phyloP scores from a whole-genome alignment of 1,140 invertebrate genomes.

The Apocrypta bakeri region DNA sequence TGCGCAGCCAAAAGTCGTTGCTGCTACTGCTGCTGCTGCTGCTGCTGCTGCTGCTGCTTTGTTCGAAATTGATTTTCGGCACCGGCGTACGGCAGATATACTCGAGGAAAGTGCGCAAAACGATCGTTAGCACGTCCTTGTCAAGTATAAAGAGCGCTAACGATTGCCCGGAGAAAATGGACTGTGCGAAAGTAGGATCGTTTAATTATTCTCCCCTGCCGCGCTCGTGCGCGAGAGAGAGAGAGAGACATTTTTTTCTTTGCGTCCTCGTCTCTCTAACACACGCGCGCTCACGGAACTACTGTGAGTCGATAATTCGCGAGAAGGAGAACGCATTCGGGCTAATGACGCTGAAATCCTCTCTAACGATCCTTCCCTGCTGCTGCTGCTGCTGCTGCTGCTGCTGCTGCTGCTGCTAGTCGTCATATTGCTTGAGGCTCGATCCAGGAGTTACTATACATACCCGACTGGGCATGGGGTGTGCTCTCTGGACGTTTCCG shows the following conservation, averaged over 20 bases:
- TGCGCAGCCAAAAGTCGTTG: no score
- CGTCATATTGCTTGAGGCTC: constrained; percentile 27
- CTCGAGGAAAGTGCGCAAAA: neutral
- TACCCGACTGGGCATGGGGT: no score
- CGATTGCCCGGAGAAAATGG: neutral
- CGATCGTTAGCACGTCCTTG: neutral
- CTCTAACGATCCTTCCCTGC: constrained; percentile 49
- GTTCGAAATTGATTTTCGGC: constrained; percentile 27
- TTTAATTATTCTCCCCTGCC: neutral
- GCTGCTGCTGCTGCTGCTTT: constrained; percentile 15
- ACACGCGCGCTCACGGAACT: neutral
- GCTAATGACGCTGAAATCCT: constrained; percentile 47
- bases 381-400: constrained; percentile 22
- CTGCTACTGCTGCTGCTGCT: no score
- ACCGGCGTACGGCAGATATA: neutral
- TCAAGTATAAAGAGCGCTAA: neutral
- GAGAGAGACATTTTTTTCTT: no score
- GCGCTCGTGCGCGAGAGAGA: neutral
- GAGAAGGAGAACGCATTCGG: neutral
- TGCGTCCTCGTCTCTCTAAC: no score
- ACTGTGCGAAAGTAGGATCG: neutral
- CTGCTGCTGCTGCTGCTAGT: constrained; percentile 48
- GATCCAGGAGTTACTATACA: no score
- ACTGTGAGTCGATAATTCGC: constrained; percentile 38
- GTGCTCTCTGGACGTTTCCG: neutral